Evolutionary conservation across 2,888 invertebrate genomes (phyloP), one percentile per base, ranked within the genome.

Genomic region (Clivina fossor): DNA sequence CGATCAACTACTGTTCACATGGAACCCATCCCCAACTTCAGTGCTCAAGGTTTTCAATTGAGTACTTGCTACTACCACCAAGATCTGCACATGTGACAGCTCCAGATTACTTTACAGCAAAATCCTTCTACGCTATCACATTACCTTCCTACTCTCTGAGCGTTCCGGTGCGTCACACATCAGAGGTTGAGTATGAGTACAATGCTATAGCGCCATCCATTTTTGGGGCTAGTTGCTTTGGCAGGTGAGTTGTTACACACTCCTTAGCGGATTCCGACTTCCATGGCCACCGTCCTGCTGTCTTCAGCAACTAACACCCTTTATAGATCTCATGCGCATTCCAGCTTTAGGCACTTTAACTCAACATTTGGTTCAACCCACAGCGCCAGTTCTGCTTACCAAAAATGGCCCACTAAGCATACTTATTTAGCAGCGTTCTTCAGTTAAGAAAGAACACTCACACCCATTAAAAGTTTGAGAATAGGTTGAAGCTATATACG

Each of bases 321-420:
- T 80, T 74, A 74, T 79, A 79, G 79, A 65, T 80, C 79, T 75
- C 70, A 76, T 78, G 74, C 77, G 80, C 80, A 72, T 63, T 79
- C 78, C 79, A 76, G 74, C 69, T 74, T 81, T 75, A 69, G 80
- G 81, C 82, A 77, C 83, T 74, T 76, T 77, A 78, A 73, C 76
- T 72, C 71, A 65, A 68, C 76, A 75, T 78, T 78, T 72, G 77
- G 76, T 80, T 79, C 79, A 80, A 79, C 78, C 79, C 77, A 74
- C 79, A 80, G 72, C 79, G 76, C 79, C 78, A 80, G 79, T 80
- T 79, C 78, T 80, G 78, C 78, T 79, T 78, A 78, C 78, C 77
- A 78, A 78, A 78, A 77, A 65, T 76, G 78, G 77, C 78, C 77
- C 78, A 78, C 78, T 78, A 69, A 75, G 74, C 72, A 71, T 72